Base-by-base conservation (phyloP, 2,797 vertebrate genomes). In the Gymnoscopelus braueri region DNA sequence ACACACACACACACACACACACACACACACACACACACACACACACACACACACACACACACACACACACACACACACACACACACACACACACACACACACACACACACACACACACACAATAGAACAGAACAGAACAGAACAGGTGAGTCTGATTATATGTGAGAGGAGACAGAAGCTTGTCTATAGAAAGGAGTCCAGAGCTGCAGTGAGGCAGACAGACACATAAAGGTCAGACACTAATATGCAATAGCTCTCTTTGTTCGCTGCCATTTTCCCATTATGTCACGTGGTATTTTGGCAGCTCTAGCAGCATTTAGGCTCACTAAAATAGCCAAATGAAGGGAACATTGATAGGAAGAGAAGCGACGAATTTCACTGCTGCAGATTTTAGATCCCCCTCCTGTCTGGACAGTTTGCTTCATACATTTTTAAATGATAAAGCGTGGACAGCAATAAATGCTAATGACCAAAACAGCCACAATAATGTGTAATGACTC, bases 341-440 rank as follows among this genome's bases (percentile, higher is more conserved):
- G 80, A 90, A 73, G 72, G 74, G 67, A 75, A 84, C 87, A 90
- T 86, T 81, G 79, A 88, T 87, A 89, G 87, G 68, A 89, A 80
- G 79, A 74, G 77, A 75, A 67, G 74, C 73, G 67, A 69, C 78
- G 59, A 77, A 88, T 84, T 72, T 84, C 84, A 76, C 74, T 71
- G 77, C 83, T 68, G 64, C 32, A 68, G 60, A 48, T 76, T 88
- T 89, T 87, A 90, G 87, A 92, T 89, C 88, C 86, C 83, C 80
- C 75, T 84, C 74, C 75, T 71, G 84, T 89, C 84, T 78, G 71
- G 77, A 78, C 71, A 54, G 78, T 89, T 91, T 90, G 82, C 87
- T 87, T 88, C 86, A 89, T 90, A 86, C 81, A 91, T 90, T 91
- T 83, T 74, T 87, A 90, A 44, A 88, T 83, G 81, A 86, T 88